Evolutionary conservation across 2,888 invertebrate genomes (phyloP), one percentile per base, ranked within the genome.

Genomic region (Spisula subtruncata): DNA sequence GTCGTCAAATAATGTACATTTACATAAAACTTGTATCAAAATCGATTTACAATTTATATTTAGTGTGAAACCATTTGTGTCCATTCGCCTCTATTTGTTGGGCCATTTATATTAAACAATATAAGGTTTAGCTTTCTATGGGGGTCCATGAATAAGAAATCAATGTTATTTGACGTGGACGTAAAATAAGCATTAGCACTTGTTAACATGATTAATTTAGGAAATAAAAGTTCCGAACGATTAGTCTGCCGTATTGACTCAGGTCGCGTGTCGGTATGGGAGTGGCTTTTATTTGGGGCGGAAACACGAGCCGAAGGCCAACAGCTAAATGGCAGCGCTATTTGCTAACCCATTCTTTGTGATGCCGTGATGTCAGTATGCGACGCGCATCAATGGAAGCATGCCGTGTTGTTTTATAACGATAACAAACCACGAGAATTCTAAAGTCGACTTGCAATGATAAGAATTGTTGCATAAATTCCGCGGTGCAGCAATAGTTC

Each of bases 81-180:
- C 83, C 32, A 66, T 60, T 85, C 32, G n/a, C n/a, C 85, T 60
- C 48, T 87, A 79, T 91, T 91, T 91, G 91, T 83, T 41, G 66
- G 41, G 79, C 66, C 88, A 71, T 91, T 91, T 91, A 91, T 91
- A 91, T 91, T 71, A 89, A 87, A 88, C 86, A 88, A 80, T 86
- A 91, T 91, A 86, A 89, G 87, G 54, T 75, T 85, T 51, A 48
- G 56, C 56, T 85, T 66, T 79, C 85, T 81, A 89, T 88, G 71
- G 83, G 88, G 87, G 85, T 86, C 60, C 75, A 88, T 81, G 84
- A 89, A 91, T 91, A 83, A 91, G 80, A 89, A 91, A 89, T 89
- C 91, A 88, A 91, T 91, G 54, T 54, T 80, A 80, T 80, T 71
- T 71, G 80, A 56, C 54, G 51, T 75, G n/a, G 35, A 46, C 35